Base-by-base conservation (phyloP, 2,888 invertebrate genomes). In the Formica aserva region DNA sequence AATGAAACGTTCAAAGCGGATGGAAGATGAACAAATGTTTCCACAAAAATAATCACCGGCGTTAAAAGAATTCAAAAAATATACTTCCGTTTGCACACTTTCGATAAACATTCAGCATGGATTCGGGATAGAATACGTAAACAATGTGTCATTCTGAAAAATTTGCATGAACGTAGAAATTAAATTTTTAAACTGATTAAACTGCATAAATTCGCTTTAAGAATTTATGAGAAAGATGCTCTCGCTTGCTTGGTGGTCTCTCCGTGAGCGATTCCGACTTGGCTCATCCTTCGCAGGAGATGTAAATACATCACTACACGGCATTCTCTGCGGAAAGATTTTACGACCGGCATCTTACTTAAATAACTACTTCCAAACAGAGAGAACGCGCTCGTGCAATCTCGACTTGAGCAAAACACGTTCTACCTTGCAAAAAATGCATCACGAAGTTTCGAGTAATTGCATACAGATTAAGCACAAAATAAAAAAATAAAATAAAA, bases 41-140 rank as follows among this genome's bases (percentile, higher is more conserved):
- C 35, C 71, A 18, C 13, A 60, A 80, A 80, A 80, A 78, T 78
- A 78, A 78, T 78, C 78, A 60, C 32, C 29, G 13, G 45, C 18
- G 45, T 60, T 69, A 9, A 38, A 35, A 45, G 52, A 18, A 60
- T 60, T 71, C 41, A 15, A 72, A 57, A 69, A 48, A 60, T 71
- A 57, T 45, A 57, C 32, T 72, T 66, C 57, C 26, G 38, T 35
- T 72, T 29, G 35, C 45, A 69, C 48, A 78, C 60, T 80, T 62
- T 45, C 32, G 22, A 78, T 69, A 60, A 78, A 78, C 32, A 22
- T 22, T 35, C 45, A 67, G 5, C 32, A 22, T 18, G 38, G 5
- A 11, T 35, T 35, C 15, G 9, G 32, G 57, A 45, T 57, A 45
- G 32, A 71, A 35, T 35, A 18, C 1, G 0, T 38, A 76, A 45